Evolutionary conservation across 2,888 invertebrate genomes (phyloP).

Genomic region (Keiferia lycopersicella): DNA sequence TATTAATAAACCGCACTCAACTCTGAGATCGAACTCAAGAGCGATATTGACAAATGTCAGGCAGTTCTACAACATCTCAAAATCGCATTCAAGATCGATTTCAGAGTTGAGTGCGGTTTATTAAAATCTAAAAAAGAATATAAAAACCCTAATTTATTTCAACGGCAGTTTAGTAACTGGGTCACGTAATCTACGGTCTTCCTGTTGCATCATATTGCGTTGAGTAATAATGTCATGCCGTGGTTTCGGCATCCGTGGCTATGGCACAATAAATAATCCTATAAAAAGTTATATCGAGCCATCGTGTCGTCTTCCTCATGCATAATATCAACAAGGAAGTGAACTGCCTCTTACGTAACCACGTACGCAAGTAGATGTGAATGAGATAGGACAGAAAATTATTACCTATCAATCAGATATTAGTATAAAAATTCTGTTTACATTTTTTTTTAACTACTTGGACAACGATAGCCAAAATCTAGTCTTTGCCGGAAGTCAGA

Average conservation of each 20-base stretch:
- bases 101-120: too few species aligned
- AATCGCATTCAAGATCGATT: too few species aligned
- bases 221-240: slow-evolving; percentile 38
- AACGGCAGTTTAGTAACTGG: slow-evolving; percentile 42
- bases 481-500: too few species aligned
- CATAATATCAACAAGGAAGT: slow-evolving; percentile 1
- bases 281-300: slow-evolving; percentile 2
- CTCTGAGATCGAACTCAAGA: too few species aligned
- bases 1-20: too few species aligned
- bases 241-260: slow-evolving; percentile 35
- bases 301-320: slow-evolving; percentile 26
- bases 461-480: too few species aligned
- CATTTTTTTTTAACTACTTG: too few species aligned
- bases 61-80: too few species aligned
- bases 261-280: neutral
- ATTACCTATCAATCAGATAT: too few species aligned
- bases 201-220: slow-evolving; percentile 53
- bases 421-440: too few species aligned
- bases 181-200: slow-evolving; percentile 53
- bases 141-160: neutral
- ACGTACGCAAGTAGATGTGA: neutral
- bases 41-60: too few species aligned
- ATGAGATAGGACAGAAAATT: too few species aligned
- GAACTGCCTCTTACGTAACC: neutral
- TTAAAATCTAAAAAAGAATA: neutral